Evolutionary conservation across 2,113 vertebrate species (phyloP).

Genomic region (Herpetotheres cachinnans): DNA sequence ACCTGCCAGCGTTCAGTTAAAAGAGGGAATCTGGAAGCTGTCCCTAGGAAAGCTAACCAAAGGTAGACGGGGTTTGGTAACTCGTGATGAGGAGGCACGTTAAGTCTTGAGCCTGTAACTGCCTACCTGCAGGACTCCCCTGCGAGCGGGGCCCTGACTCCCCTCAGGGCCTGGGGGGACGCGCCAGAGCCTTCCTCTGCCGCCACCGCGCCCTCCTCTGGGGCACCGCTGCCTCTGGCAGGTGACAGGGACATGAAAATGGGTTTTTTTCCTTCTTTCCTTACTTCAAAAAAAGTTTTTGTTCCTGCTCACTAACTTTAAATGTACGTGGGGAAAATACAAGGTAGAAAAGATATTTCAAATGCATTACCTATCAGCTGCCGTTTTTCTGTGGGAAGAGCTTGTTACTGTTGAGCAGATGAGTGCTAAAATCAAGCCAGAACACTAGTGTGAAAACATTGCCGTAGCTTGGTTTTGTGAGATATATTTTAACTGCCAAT

Average conservation of each 20-base stretch:
- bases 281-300: background rate
- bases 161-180: background rate
- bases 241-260: background rate
- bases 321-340: background rate
- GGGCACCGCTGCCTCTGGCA: too few species aligned
- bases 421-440: fast-evolving
- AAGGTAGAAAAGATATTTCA: background rate
- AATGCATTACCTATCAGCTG: background rate
- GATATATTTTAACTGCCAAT: background rate
- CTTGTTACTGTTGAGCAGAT: background rate
- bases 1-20: fast-evolving
- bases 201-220: background rate
- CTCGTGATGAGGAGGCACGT: background rate
- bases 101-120: background rate
- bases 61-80: background rate
- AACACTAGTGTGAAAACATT: background rate
- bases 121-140: fast-evolving
- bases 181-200: background rate
- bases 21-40: background rate
- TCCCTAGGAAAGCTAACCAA: background rate
- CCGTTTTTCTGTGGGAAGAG: background rate
- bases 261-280: background rate
- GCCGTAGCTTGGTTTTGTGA: background rate
- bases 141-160: background rate
- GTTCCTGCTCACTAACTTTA: background rate